These are phyloP conservation scores for Oryzias celebensis DNA, from an alignment of 2,113 vertebrate genomes.

Conservation along the genomic window DNA sequence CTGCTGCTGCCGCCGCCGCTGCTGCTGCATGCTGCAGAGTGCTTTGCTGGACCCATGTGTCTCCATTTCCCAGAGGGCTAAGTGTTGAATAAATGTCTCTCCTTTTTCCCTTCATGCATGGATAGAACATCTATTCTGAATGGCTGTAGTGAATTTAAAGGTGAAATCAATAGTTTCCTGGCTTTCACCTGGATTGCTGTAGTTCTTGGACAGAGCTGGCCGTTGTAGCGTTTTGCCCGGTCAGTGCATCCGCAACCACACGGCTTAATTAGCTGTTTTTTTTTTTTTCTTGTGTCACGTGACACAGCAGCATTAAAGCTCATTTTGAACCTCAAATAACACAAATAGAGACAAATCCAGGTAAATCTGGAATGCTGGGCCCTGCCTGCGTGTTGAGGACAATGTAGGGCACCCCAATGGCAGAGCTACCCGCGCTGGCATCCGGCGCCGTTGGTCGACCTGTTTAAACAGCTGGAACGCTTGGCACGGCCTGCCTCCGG, in stretches of 20 bases:
- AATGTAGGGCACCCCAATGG: conserved; percentile 53
- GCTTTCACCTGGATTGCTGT: conserved; percentile 18
- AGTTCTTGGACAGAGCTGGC: conserved; percentile 13
- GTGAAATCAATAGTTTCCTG: conserved; percentile 34
- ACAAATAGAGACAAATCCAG: conserved; percentile 4
- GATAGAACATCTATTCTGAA: conserved; percentile 15
- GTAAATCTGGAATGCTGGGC: conserved; percentile 28
- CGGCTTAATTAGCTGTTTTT: background rate
- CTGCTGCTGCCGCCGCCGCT: background rate
- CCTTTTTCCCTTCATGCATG: conserved; percentile 12
- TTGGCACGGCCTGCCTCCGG: conserved; percentile 59
- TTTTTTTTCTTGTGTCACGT: too few relatives aligned
- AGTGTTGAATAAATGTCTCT: conserved; percentile 14
- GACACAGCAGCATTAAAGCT: too few relatives aligned
- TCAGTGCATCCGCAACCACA: conserved; percentile 18
- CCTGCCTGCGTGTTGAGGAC: conserved; percentile 10
- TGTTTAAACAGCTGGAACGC: conserved; percentile 70
- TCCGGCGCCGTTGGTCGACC: conserved; percentile 46
- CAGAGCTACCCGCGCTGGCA: conserved; percentile 44
- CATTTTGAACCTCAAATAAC: background rate
- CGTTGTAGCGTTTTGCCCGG: conserved; percentile 12
- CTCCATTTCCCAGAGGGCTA: conserved; percentile 32
- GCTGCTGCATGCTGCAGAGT: conserved; percentile 3
- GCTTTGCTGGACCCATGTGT: conserved; percentile 9
- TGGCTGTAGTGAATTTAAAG: conserved; percentile 27